A percentile compares a stretch with the other conserved stretches of the same genome.
Conservation (phyloP, 2,888 invertebrate genomes). For the Formica aserva region DNA sequence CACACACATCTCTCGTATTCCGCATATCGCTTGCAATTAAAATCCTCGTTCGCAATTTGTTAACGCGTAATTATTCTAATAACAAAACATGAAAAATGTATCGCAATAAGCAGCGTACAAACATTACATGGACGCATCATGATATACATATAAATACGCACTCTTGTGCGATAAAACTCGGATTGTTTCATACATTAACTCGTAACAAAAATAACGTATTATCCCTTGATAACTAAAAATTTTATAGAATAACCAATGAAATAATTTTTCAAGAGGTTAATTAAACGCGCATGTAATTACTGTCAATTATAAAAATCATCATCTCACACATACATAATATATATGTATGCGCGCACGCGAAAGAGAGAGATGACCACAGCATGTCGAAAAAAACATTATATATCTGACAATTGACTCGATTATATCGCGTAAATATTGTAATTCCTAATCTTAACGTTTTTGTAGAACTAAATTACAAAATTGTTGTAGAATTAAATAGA, state of each 20-base stretch:
- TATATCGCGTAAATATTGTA: too few relatives aligned
- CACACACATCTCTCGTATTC: constrained; percentile 16
- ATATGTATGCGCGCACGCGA: too few relatives aligned
- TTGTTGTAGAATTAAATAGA: too few relatives aligned
- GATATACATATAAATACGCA: too few relatives aligned
- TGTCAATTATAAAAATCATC: not conserved
- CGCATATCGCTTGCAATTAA: constrained; percentile 33
- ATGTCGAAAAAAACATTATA: too few relatives aligned
- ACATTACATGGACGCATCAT: not conserved
- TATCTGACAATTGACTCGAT: too few relatives aligned
- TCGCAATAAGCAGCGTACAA: constrained; percentile 1
- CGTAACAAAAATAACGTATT: not conserved
- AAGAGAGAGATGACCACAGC: too few relatives aligned
- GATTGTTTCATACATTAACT: not conserved
- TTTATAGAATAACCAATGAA: not conserved
- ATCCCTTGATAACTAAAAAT: not conserved
- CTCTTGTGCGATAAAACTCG: not conserved
- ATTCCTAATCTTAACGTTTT: too few relatives aligned
- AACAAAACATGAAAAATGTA: constrained; percentile 28
- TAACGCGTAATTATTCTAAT: constrained; percentile 42
- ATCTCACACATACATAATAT: too few relatives aligned
- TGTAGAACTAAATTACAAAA: too few relatives aligned
- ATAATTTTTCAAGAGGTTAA: not conserved
- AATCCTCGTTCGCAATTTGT: constrained; percentile 45
- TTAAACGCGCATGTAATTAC: not conserved